Percentiles rank a stretch among this genome's conserved stretches.
phyloP scores from a whole-genome alignment of 2,797 vertebrate species.

The Pyrrhura leucotis region DNA sequence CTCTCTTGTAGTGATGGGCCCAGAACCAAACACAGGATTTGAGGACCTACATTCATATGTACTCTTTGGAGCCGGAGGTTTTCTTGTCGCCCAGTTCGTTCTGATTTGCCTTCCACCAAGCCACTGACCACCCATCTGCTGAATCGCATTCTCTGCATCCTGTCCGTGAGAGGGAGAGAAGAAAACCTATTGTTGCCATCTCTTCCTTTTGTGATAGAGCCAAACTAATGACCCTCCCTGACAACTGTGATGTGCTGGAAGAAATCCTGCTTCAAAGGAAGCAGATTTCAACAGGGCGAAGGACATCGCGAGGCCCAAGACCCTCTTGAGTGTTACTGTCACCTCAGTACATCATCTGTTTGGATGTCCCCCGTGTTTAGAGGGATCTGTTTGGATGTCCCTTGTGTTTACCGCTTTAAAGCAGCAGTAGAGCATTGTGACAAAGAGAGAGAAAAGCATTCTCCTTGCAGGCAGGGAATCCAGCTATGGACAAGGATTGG shows the following conservation, averaged over 20 bases:
- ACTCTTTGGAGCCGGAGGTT: constrained; percentile 95
- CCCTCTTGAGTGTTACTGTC: not conserved
- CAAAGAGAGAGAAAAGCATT: not conserved
- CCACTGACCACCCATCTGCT: constrained; percentile 99
- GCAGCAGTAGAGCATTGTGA: fast-evolving
- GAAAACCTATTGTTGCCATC: not conserved
- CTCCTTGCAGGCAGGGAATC: not conserved
- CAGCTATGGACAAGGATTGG: fast-evolving
- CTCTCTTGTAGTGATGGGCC: not conserved
- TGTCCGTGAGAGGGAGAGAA: constrained; percentile 36
- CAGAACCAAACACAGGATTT: not conserved
- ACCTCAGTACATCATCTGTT: not conserved
- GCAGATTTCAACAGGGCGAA: fast-evolving
- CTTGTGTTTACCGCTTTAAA: not conserved
- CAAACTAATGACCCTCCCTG: not conserved
- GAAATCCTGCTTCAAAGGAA: not conserved
- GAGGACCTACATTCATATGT: constrained; percentile 88
- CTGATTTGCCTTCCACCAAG: constrained; percentile 96
- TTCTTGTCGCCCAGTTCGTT: constrained; percentile 98
- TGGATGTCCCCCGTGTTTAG: not conserved
- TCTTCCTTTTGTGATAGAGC: fast-evolving
- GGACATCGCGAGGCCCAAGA: fast-evolving
- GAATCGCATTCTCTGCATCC: constrained; percentile 98
- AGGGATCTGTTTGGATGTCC: fast-evolving
- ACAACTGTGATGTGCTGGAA: fast-evolving